Conservation (phyloP, 2,888 invertebrate genomes). For the Julus scanicus region DNA sequence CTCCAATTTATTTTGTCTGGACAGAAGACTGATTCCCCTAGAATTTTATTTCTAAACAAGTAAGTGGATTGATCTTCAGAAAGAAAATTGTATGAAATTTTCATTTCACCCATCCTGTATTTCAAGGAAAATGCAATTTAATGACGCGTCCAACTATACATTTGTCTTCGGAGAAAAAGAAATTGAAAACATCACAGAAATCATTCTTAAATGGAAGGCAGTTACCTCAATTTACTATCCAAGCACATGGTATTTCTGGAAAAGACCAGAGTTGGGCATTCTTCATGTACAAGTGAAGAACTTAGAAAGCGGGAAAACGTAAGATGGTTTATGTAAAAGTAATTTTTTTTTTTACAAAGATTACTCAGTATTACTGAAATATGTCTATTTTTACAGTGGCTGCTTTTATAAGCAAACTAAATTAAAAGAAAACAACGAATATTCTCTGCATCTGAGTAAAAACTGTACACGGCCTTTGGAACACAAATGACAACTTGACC, state of each 20-base stretch:
- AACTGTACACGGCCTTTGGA: background rate
- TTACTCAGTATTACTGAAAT: background rate
- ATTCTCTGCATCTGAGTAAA: conserved; percentile 4
- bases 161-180: conserved; percentile 48
- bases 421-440: conserved; percentile 40
- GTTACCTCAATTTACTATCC: conserved; percentile 24
- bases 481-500: background rate
- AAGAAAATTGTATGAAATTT: background rate
- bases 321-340: background rate
- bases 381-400: background rate
- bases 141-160: background rate
- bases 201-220: conserved; percentile 53
- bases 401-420: background rate
- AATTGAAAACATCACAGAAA: conserved; percentile 47
- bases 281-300: background rate
- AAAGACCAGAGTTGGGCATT: conserved; percentile 46
- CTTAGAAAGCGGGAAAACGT: conserved; percentile 53
- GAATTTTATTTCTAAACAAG: conserved; percentile 50
- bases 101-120: background rate
- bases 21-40: conserved; percentile 38
- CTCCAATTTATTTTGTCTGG: conserved; percentile 47
- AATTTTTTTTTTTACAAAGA: background rate
- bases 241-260: conserved; percentile 53
- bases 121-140: conserved; percentile 50
- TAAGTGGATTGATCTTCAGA: background rate